Conservation (phyloP, 1,140 invertebrate species). For the Drosophila eugracilis region DNA sequence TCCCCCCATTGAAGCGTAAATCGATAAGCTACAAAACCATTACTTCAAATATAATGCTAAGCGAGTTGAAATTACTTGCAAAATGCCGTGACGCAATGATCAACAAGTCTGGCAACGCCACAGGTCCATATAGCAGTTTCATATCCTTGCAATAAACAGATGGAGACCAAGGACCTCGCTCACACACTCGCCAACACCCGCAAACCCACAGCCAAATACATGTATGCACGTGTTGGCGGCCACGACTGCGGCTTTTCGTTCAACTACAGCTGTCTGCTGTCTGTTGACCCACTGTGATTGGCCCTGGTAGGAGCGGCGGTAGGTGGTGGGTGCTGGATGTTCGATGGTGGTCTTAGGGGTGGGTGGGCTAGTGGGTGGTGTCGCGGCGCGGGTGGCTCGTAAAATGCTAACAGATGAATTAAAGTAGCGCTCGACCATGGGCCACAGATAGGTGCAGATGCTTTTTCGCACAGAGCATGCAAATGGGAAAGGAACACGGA, state of each 20-base stretch:
- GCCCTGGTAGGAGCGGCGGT: conserved; percentile 11
- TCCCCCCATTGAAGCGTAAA: conserved; percentile 40
- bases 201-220: not conserved
- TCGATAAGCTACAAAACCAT: conserved; percentile 26
- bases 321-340: conserved; percentile 1
- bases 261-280: conserved; percentile 55
- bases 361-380: not conserved
- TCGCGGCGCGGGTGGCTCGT: conserved; percentile 41
- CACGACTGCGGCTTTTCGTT: conserved; percentile 46
- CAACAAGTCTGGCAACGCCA: conserved; percentile 59
- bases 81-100: conserved; percentile 29
- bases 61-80: conserved; percentile 37
- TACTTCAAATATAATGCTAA: conserved; percentile 30
- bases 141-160: conserved; percentile 25
- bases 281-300: conserved; percentile 58
- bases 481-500: conserved; percentile 43
- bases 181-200: not conserved
- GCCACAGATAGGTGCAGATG: conserved; percentile 60
- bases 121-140: conserved; percentile 11
- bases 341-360: conserved; percentile 3
- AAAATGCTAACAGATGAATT: conserved; percentile 69
- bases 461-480: conserved; percentile 57
- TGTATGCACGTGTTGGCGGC: conserved; percentile 47
- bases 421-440: conserved; percentile 46
- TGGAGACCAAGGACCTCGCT: conserved; percentile 57